Evolutionary conservation across 2,888 invertebrate species (phyloP).

Genomic region (Drosophila testacea): DNA sequence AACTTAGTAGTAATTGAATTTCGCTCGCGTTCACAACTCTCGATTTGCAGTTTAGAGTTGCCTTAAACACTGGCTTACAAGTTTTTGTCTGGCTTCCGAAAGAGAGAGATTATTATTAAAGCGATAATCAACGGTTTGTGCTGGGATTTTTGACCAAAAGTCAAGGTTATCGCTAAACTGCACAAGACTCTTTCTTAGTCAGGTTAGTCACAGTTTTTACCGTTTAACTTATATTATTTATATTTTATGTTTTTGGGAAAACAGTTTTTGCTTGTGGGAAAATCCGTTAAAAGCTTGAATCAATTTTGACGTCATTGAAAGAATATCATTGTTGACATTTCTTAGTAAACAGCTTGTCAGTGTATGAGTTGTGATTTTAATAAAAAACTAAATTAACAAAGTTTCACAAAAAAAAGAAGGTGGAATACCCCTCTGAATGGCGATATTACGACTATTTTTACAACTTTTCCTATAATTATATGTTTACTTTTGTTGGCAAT

Average conservation of each 20-base stretch:
- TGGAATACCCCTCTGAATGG: too few relatives aligned
- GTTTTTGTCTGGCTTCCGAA: constrained; percentile 31
- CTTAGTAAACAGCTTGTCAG: background rate
- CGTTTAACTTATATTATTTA: background rate
- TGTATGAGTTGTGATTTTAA: background rate
- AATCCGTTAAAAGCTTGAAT: background rate
- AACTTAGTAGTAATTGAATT: constrained; percentile 37
- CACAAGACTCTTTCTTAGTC: constrained; percentile 9
- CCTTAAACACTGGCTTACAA: constrained; percentile 17
- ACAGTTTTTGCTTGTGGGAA: constrained; percentile 19
- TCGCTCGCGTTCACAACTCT: constrained; percentile 33
- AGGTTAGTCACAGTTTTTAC: constrained; percentile 33
- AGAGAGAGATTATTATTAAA: constrained; percentile 30
- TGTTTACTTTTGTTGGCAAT: too few relatives aligned
- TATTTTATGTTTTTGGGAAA: background rate
- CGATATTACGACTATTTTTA: too few relatives aligned
- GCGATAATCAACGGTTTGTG: constrained; percentile 41
- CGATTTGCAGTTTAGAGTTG: constrained; percentile 4
- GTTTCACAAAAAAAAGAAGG: background rate
- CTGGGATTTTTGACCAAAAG: constrained; percentile 36
- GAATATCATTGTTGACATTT: constrained; percentile 17
- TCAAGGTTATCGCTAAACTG: constrained; percentile 52
- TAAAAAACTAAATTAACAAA: background rate
- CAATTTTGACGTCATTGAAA: constrained; percentile 36
- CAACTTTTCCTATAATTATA: too few relatives aligned